Evolutionary conservation across 2,113 vertebrate genomes (phyloP), one percentile per base, ranked within the genome.

Genomic region (Danionella cerebrum): DNA sequence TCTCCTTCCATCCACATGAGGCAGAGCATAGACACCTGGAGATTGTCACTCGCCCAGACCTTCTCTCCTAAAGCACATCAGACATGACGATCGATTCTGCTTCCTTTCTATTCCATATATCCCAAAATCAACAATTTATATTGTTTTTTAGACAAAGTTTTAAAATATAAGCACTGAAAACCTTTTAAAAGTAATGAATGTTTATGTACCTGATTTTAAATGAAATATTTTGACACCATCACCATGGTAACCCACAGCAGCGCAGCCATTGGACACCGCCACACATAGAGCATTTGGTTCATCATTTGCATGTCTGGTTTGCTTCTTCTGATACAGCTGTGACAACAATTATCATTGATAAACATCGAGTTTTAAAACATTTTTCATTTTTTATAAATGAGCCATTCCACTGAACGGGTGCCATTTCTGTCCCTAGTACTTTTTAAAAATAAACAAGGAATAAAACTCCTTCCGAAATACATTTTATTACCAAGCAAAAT

Each of bases 161-260:
- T 10, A n/a, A 6, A 24, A 24, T n/a, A 13, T 48, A 21, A 48
- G 18, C 42, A 2, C 42, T n/a, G 22, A 1, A 7, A n/a, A n/a
- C n/a, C n/a, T 16, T 27, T 31, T 14, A 21, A 22, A 21, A 7
- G 33, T 6, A 18, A 27, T 24, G 21, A 45, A 25, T 2, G 18
- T 51, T 57, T 18, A 90, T 77, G 27, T 55, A 95, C 93, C 88
- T 76, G 89, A 82, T 14, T 82, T 62, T 1, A 84, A 69, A 27
- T 12, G 79, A 80, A 88, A 93, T 63, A 92, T 74, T 63, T 71
- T 87, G 64, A 94, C 62, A 60, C 87, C 87, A 2, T 85, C 79
- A 0, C 79, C 80, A 48, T 89, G 89, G 79, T 91, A 89, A 18
- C 92, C 92, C 39, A 94, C 89, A 14, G 88, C 90, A 4, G 82